Evolutionary conservation across 2,113 vertebrate genomes (phyloP), one percentile per base, ranked within the genome.

Genomic region (Cygnus atratus): DNA sequence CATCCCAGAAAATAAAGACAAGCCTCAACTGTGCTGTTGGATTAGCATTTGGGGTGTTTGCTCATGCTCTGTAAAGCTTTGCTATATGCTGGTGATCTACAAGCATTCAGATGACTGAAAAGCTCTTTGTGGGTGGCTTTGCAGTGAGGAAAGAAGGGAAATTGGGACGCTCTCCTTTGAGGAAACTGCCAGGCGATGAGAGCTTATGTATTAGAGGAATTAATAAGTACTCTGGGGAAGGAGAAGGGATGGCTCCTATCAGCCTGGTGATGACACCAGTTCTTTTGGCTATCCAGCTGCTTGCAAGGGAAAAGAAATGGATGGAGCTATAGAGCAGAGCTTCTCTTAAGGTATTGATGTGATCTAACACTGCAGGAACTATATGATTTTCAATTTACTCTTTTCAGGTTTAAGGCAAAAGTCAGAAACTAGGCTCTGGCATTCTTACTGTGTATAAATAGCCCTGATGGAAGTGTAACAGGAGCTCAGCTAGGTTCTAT

Each of bases 381-480:
- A 28, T 14, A n/a, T 37, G 21, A 48, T 96, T 96, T 88, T 65
- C 26, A 10, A 72, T 24, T 65, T 48, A 75, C 16, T 92, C 43
- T 86, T 86, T 73, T 71, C 43, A 84, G 70, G 78, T 75, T 88
- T 70, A 92, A 96, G 74, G 54, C 58, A 93, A 41, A 90, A 96
- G 83, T 84, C 76, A 92, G 90, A 94, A 88, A 88, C 4, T 39
- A 90, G 86, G 92, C 86, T 94, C 93, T 80, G 84, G 44, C 85
- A 75, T 82, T 92, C 76, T 90, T 88, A 87, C 37, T 16, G 70
- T 48, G 76, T 94, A 94, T 96, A 95, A 96, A 96, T 96, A 94
- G 90, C 86, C 67, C 62, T 13, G 48, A 71, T 82, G 73, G 86
- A 92, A 88, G 88, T 33, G 41, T 37, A 95, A 65, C 61, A 81